Evolutionary conservation across 2,113 vertebrate genomes (phyloP), one percentile per base, ranked within the genome.

Genomic region (Lanius ludovicianus): DNA sequence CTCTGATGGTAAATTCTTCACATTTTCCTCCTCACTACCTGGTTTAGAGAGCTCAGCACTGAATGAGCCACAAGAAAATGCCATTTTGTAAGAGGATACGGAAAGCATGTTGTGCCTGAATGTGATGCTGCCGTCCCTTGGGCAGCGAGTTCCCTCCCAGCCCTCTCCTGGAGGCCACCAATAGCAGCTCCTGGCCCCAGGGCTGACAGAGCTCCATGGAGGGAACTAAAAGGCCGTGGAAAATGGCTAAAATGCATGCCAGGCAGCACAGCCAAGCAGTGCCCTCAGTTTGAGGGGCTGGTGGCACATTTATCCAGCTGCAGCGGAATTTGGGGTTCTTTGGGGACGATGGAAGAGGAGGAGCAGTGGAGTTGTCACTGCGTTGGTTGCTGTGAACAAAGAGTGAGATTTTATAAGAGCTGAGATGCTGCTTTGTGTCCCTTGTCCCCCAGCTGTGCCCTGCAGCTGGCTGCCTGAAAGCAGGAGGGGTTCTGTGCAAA

Each of bases 21-120:
- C 11, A 4, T 37, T 50, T 28, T 22, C 23, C 23, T 47, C 2
- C 50, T 59, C n/a, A 2, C 14, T 28, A 0, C 2, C 5, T 18
- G 37, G 5, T 46, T 57, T 24, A 13, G 46, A 33, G 41, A 28
- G 33, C 62, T 74, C 71, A 53, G 46, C 76, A 28, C 30, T 7
- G 11, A 33, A 9, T 2, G 18, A 81, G 30, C 42, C 5, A 3
- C 60, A 47, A 7, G 7, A 22, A 87, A 63, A 65, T 20, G 25
- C 19, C 35, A 1, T 6, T 86, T 64, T 49, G 49, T 28, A 16
- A 7, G 13, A 4, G 10, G 25, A 1, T 23, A 6, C 18, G 37
- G 55, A 28, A 46, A 59, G 50, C 8, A 1, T 2, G 11, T 44
- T 49, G 27, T 55, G 55, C 55, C 59, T 50, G 35, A 12, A 9